Evolutionary conservation across 2,113 vertebrate genomes (phyloP), one percentile per base, ranked within the genome.

Genomic region (Oreochromis tanganicae): DNA sequence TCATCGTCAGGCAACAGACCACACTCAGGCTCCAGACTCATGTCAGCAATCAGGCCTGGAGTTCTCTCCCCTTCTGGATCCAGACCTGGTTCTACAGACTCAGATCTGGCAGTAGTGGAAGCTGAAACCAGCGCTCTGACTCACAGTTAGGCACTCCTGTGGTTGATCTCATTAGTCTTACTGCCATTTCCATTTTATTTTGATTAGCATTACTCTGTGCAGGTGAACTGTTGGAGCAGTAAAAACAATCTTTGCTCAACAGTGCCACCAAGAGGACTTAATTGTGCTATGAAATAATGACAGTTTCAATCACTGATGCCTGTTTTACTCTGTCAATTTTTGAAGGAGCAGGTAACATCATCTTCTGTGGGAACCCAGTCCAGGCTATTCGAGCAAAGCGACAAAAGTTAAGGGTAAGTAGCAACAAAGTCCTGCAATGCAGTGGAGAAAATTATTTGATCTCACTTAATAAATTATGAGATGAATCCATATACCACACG

Each of bases 341-440:
- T 81, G 11, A 87, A 99, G 99, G 98, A 61, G 89, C 97, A 3
- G 54, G 96, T 34, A 96, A 92, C 10, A 96, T 98, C 56, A 52
- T 95, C 57, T 97, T 98, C 61, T 99, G 98, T 93, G 98, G 99
- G 59, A 99, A 99, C 91, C 98, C 98, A 2, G 95, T 97, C 84
- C 97, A 96, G 94, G 98, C 96, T 54, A 96, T 99, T 32, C 88
- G 92, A 50, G 96, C 96, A 14, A 95, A 96, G n/a, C 96, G 96
- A 56, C 96, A 97, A 88, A 97, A 97, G 87, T 80, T 97, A 56
- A 96, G 94, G 94, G 98, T 99, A 96, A 63, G 96, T 92, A 89
- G 11, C 17, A 38, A 66, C 52, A 46, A 5, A 52, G 50, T 57
- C 21, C 3, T 59, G 32, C 5, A 2, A 16, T 34, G 41, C 11